Percentiles rank a stretch among this genome's conserved stretches.
phyloP scores from a whole-genome alignment of 2,113 vertebrate species.

The Mus musculus region DNA sequence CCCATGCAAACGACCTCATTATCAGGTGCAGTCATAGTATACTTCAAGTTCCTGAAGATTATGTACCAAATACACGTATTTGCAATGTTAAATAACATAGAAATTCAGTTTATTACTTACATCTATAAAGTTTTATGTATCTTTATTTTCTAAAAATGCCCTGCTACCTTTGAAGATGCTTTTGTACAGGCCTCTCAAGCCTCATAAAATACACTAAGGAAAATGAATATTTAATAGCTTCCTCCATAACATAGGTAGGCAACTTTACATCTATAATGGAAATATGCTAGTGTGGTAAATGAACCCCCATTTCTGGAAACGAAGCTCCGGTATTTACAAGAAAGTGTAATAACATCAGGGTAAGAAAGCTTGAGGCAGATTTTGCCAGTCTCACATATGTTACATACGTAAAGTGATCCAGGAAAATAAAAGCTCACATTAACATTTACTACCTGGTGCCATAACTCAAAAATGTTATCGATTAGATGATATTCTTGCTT shows the following conservation, averaged over 20 bases:
- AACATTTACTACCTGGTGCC: neutral
- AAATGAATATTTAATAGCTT: constrained; percentile 52
- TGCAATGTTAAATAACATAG: constrained; percentile 33
- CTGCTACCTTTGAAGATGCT: neutral
- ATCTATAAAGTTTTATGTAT: neutral
- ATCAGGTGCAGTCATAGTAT: constrained; percentile 34
- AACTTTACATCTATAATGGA: constrained; percentile 51
- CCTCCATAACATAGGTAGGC: constrained; percentile 18
- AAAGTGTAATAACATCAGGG: constrained; percentile 35
- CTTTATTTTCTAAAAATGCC: constrained; percentile 61
- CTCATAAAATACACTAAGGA: constrained; percentile 53
- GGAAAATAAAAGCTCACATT: constrained; percentile 20
- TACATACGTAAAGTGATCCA: neutral
- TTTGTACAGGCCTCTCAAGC: constrained; percentile 39
- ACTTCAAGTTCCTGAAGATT: constrained; percentile 51
- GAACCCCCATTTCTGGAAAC: constrained; percentile 42
- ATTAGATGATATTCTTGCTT: constrained; percentile 48
- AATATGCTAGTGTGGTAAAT: constrained; percentile 53
- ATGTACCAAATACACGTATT: constrained; percentile 22
- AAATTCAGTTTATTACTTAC: neutral
- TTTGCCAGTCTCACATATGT: constrained; percentile 37
- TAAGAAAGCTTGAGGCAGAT: constrained; percentile 27
- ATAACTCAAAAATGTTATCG: constrained; percentile 17
- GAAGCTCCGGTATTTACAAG: constrained; percentile 50
- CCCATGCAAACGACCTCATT: neutral